Evolutionary conservation across 2,797 vertebrate species (phyloP), one percentile per base, ranked within the genome.

Genomic region (Rousettus madagascariensis): DNA sequence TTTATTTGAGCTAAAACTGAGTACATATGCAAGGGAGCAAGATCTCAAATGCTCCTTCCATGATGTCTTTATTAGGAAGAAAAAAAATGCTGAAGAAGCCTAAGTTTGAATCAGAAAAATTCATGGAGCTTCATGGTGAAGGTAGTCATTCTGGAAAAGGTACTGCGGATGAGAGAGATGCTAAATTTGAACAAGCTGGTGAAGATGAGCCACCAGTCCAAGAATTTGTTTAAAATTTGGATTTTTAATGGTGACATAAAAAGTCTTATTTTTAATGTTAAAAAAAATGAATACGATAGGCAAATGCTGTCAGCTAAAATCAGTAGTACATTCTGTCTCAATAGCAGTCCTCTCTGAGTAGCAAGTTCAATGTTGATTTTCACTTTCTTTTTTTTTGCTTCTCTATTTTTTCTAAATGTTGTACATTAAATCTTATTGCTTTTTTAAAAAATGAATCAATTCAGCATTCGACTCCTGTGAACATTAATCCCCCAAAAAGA

Each of bases 341-440:
- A 8, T 22, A 83, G 28, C 71, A 33, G 36, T 66, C 49, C 69
- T 94, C 38, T 59, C 20, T 46, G 55, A 94, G 24, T 41, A 80
- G 36, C 36, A 82, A 43, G 28, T 91, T 85, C 71, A 90, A 46
- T 79, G 36, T 28, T 61, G 59, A 82, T 26, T 91, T 92, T 79
- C 17, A 24, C 28, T 88, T 77, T 75, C 9, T 95, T 91, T 53
- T 86, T 86, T 89, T 95, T 88, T 90, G 46, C n/a, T 33, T 96
- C 41, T 68, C 65, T 85, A 6, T 96, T 90, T 94, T 82, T 66
- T 80, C 12, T 61, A 65, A 94, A 61, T 82, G 51, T 84, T 89
- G 10, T 53, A 63, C n/a, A 17, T 41, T 93, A 55, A 61, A 71
- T 16, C 55, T 66, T 94, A 95, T 77, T 68, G 8, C 24, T 92